Conservation (phyloP, 2,888 invertebrate species). For the Eledona agricola region DNA sequence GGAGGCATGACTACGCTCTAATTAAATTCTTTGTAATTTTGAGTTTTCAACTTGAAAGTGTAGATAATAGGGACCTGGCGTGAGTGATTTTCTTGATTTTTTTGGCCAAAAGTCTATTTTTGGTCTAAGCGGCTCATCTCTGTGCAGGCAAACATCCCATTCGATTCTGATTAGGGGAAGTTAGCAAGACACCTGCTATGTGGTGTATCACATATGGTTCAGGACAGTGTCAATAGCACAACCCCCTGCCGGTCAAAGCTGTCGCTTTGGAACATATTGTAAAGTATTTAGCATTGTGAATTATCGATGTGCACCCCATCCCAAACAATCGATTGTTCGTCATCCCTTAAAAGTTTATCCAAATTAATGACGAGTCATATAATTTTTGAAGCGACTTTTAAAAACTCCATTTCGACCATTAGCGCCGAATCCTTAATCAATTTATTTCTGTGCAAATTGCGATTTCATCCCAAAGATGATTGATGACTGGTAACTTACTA, state of each 20-base stretch:
- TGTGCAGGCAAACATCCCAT: conserved; percentile 30
- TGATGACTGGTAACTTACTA: conserved; percentile 47
- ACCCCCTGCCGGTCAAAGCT: conserved; percentile 39
- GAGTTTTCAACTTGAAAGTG: too few species aligned
- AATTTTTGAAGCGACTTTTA: conserved; percentile 46
- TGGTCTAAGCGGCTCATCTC: too few species aligned
- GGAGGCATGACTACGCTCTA: too few species aligned
- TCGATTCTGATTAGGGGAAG: conserved; percentile 35
- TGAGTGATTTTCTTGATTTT: too few species aligned
- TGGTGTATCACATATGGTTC: conserved; percentile 53
- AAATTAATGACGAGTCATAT: conserved; percentile 35
- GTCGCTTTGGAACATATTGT: conserved; percentile 53
- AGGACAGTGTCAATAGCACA: conserved; percentile 48
- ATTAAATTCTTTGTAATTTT: too few species aligned
- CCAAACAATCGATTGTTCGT: conserved; percentile 20
- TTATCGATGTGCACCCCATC: not conserved
- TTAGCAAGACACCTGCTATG: conserved; percentile 45
- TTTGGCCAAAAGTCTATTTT: too few species aligned
- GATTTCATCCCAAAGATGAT: conserved; percentile 56
- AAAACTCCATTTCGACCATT: conserved; percentile 44
- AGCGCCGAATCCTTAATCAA: conserved; percentile 34
- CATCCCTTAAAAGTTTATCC: conserved; percentile 23
- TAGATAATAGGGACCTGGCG: too few species aligned
- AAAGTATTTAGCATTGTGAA: conserved; percentile 52
- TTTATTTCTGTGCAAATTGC: conserved; percentile 47